These are phyloP conservation scores for Aphelenchoides fujianensis DNA, from an alignment of 1,140 invertebrate genomes.

Conservation along the genomic window DNA sequence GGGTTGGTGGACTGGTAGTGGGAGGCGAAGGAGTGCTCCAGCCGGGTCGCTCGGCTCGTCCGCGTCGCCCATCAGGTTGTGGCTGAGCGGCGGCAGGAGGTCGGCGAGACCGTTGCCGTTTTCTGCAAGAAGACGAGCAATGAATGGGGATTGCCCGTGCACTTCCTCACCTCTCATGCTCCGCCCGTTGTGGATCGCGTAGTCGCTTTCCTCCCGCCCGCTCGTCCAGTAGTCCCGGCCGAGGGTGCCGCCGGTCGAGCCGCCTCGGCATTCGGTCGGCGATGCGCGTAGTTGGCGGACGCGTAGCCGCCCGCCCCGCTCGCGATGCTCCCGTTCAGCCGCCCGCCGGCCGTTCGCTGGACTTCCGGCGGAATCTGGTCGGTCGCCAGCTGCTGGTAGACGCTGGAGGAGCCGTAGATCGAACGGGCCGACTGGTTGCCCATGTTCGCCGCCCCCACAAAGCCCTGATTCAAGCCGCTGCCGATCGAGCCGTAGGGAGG, in stretches of 20 bases:
- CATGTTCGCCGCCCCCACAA: too few species aligned
- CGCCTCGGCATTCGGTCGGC: conserved; percentile 14
- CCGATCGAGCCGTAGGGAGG: conserved; percentile 25
- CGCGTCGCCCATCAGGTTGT: background rate
- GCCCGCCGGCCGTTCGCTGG: background rate
- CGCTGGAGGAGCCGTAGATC: conserved; percentile 2
- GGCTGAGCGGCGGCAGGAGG: background rate
- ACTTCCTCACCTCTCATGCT: too few species aligned
- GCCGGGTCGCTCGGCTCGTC: conserved; percentile 19
- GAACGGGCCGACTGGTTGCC: background rate
- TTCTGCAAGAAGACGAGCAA: too few species aligned
- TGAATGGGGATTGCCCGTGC: too few species aligned
- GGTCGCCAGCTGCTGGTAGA: conserved; percentile 30
- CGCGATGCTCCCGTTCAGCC: background rate
- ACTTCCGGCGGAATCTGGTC: conserved; percentile 26
- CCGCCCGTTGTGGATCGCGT: conserved; percentile 21
- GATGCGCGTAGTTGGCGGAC: conserved; percentile 23
- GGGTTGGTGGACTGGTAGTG: conserved; percentile 29
- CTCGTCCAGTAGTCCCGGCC: conserved; percentile 5
- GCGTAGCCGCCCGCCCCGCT: background rate
- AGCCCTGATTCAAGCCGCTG: conserved; percentile 19
- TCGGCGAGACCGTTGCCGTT: conserved; percentile 11
- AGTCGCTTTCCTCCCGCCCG: conserved; percentile 2
- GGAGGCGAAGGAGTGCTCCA: conserved; percentile 15
- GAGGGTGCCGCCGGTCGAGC: too few species aligned